Evolutionary conservation across 2,113 vertebrate species (phyloP), one percentile per base, ranked within the genome.

Genomic region (Turdus rufiventris): DNA sequence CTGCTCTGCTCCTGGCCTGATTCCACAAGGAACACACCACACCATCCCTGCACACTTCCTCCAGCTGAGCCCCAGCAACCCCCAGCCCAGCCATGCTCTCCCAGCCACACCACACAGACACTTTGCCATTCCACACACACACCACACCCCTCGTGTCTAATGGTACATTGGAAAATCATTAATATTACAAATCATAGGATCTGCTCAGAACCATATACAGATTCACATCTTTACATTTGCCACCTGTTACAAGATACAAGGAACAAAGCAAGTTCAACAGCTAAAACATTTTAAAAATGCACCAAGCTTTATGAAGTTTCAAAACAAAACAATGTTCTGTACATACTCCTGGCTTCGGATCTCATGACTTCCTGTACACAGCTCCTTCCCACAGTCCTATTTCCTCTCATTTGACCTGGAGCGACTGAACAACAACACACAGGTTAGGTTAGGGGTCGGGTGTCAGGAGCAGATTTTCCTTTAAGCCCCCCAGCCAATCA

Each of bases 341-440:
- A 98, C 98, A 98, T 97, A 98, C 95, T 98, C 97, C 97, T 94
- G 90, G 95, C 95, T 93, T 97, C 96, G 94, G 97, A 96, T 96
- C 96, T 96, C 96, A 80, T 66, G 89, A 94, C 94, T 97, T 97
- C 97, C 98, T 98, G 98, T 98, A 98, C 98, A 98, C 97, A 97
- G 96, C 96, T 98, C 97, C 94, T 96, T 88, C 96, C 97, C 93
- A 96, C 38, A 96, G 95, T 96, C 94, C 95, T 98, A 99, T 93
- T 99, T 99, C 96, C 99, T 98, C 86, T 99, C 99, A 57, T 98
- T 98, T 95, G 99, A 99, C 95, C 98, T 98, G 96, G 99, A 99
- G 65, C 98, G 99, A 97, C 99, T 99, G 73, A 18, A 93, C 63
- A 95, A 95, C 47, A 77, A 18, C 34, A 90, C 21, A 62, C 8